phyloP scores from a whole-genome alignment of 1,140 invertebrate species.

The Atta cephalotes region DNA sequence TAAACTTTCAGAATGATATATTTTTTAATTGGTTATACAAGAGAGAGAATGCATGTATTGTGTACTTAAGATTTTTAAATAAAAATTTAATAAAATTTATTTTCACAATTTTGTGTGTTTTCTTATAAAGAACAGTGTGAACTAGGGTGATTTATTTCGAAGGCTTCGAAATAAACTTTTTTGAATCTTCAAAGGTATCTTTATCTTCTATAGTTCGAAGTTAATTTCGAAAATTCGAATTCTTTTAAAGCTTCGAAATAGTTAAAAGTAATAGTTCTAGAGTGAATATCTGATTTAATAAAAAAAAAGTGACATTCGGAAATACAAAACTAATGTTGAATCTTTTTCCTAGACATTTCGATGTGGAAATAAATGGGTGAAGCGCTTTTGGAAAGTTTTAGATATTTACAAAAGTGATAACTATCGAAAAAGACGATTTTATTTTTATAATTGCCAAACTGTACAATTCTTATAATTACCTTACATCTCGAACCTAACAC shows the following conservation, averaged over 20 bases:
- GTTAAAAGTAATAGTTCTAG: no score
- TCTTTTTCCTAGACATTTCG: neutral
- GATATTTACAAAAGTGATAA: neutral
- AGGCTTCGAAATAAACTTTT: no score
- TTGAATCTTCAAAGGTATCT: no score
- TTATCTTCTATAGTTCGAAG: no score
- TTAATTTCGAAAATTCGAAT: no score
- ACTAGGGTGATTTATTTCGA: no score
- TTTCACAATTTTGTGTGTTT: neutral
- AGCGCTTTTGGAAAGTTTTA: neutral
- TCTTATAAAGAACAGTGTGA: neutral
- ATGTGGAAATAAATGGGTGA: neutral
- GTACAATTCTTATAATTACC: constrained; percentile 43
- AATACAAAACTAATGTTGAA: neutral
- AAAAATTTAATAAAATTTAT: constrained; percentile 30
- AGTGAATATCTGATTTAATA: neutral
- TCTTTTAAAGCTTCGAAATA: no score
- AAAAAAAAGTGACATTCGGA: neutral
- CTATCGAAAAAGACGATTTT: constrained; percentile 51
- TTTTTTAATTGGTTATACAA: constrained; percentile 31
- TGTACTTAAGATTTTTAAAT: constrained; percentile 33
- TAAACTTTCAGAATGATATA: constrained; percentile 34
- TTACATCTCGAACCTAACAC: constrained; percentile 11
- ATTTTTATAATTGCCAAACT: constrained; percentile 50
- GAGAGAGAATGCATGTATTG: constrained; percentile 16